Base-by-base conservation (phyloP, 2,797 vertebrate genomes). In the Lindbergichthys nudifrons region DNA sequence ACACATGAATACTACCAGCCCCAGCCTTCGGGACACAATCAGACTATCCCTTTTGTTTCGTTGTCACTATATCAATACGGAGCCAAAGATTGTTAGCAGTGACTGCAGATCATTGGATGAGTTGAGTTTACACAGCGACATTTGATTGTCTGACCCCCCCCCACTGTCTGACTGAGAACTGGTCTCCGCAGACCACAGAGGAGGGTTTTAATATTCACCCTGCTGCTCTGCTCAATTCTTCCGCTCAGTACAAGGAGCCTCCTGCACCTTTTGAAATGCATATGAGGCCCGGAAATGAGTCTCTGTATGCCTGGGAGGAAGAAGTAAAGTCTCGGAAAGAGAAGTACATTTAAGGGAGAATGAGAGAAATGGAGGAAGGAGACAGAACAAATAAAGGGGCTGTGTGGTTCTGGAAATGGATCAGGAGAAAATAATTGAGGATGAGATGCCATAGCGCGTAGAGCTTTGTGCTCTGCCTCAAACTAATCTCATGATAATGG, bases 401-500 rank as follows among this genome's bases (percentile, higher is more conserved):
- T 19, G 10, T 70, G 53, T 32, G 23, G n/a, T 16, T 57, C 67
- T 74, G 60, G 42, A 74, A 63, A 73, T n/a, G 47, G 41, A 63
- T 26, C 26, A 51, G 60, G 21, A 60, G 19, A 54, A 67, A 69
- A 52, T 65, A 39, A 57, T 26, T 59, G 53, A 69, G 58, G 82
- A 82, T 59, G 76, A 68, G 74, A 85, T 39, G 69, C 75, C 81
- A 52, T 83, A 57, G 12, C 71, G 77, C 19, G 11, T 10, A 46
- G 63, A 70, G 82, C 75, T 90, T 93, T 92, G 81, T 78, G 63
- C 68, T 66, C 36, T 50, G 52, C 71, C 79, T 86, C 84, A 62
- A 60, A 78, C 88, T 92, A 92, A 94, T 92, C 92, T 91, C 81
- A 83, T 83, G 79, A 91, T 90, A 93, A 92, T 92, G 73, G 85